Base-by-base conservation (phyloP, 2,888 invertebrate genomes). In the Baccha elongata region DNA sequence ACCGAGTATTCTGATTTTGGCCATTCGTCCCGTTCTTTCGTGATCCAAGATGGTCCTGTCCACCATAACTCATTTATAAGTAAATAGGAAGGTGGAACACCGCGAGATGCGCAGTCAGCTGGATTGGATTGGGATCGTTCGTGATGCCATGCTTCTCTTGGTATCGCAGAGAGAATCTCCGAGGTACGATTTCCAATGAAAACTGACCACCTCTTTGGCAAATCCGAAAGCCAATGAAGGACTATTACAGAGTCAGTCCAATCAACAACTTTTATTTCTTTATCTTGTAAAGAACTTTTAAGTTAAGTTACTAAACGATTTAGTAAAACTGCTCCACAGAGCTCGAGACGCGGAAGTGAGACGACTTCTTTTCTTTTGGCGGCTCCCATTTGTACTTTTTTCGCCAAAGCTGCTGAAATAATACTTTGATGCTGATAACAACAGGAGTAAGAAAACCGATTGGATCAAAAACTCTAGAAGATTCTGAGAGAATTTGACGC, bases 151-250 rank as follows among this genome's bases (percentile, higher is more conserved):
- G 44, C 3, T 44, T 44, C 44, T 8, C 44, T 44, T 10, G 52
- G 29, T 23, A 67, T 53, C 15, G 52, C 8, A 6, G 42, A 29
- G 11, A 42, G 52, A 29, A 67, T 53, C 32, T 67, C 42, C 2
- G 67, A 67, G 6, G 32, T 67, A 7, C 29, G 23, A 10, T 65
- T 65, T 17, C 52, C 42, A 23, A 65, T 23, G 13, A 65, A 65
- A 0, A 53, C 53, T 21, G 32, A 67, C 44, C 32, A 53, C 19
- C 23, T 32, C 4, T 67, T 52, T 1, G 67, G 53, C n/a, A 42
- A 13, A 3, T 35, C 50, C 15, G 65, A 40, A 13, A 52, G 37
- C 64, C 50, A 65, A 23, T 50, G 65, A 7, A 48, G 35, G n/a
- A 64, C 35, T 1, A 64, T 37, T 37, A 13, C 37, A 13, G 44